Base-by-base conservation (phyloP, 2,888 invertebrate genomes). In the Nymphalis urticae region DNA sequence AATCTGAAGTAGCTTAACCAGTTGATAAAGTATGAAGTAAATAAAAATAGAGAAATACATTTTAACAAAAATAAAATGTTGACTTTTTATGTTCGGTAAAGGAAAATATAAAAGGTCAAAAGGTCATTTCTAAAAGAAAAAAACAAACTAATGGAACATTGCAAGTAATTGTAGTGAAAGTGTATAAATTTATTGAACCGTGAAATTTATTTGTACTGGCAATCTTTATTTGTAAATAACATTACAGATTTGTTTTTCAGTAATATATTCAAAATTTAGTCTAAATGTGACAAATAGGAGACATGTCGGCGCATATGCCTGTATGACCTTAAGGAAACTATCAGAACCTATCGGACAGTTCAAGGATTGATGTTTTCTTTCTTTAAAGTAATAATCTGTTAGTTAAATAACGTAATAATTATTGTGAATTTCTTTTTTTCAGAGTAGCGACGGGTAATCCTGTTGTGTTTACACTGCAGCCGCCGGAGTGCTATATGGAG, bases 401-500 rank as follows among this genome's bases (percentile, higher is more conserved):
- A n/a, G 50, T 50, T 9, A 19, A 8, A 50, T n/a, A 19, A 9
- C 6, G 50, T 9, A 50, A 17, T 8, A 16, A 10, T 54, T 10
- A 16, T 9, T 54, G 16, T 16, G 21, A 16, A 47, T 1, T 17
- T 19, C 54, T 60, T 8, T 42, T 42, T 42, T 42, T 13, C 87
- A 98, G 98, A 87, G 97, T 98, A 75, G 98, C 98, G 70, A 98
- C 98, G 48, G 98, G 98, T 61, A 98, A 98, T 89, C 98, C 98
- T 19, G 97, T 98, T 21, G 97, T 98, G 51, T 98, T 98, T 83
- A 98, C 98, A 0, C 92, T 98, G 64, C 97, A 97, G 74, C 98
- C 98, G 1, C 98, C 98, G 0, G 98, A 98, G 86, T 98, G 98
- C 84, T 97, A 98, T 91, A 98, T 98, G 98, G 98, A 98, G 93